Percentiles rank a stretch among this genome's conserved stretches.
phyloP scores from a whole-genome alignment of 2,113 vertebrate species.

The Lichenostomus cassidix region DNA sequence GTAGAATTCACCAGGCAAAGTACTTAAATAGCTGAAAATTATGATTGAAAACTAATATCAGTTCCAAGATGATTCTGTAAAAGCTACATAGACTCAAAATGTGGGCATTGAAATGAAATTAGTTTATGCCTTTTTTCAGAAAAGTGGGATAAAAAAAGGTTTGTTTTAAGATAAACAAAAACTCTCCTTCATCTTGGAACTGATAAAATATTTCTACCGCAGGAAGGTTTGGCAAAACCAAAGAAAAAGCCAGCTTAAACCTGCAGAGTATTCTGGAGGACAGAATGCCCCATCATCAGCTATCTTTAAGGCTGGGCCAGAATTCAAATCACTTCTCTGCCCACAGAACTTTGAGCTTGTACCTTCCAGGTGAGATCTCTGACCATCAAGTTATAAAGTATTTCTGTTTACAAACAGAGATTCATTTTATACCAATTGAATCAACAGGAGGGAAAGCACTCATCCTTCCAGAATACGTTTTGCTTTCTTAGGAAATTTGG shows the following conservation, averaged over 20 bases:
- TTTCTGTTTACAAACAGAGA: background rate
- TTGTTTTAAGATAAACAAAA: background rate
- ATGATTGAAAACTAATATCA: background rate
- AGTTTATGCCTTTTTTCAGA: background rate
- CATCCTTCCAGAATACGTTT: background rate
- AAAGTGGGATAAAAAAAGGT: fast-evolving
- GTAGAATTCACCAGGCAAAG: background rate
- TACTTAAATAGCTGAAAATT: background rate
- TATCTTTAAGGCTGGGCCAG: background rate
- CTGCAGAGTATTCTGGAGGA: background rate
- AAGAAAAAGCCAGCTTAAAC: background rate
- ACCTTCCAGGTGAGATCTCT: background rate
- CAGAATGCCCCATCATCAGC: background rate
- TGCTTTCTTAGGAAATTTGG: background rate
- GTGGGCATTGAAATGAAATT: background rate
- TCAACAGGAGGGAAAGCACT: background rate
- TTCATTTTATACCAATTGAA: background rate
- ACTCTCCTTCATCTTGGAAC: background rate
- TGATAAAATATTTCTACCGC: background rate
- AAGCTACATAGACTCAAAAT: background rate
- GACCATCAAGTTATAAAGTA: background rate
- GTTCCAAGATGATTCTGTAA: background rate
- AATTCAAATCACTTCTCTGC: background rate
- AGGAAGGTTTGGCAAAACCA: background rate
- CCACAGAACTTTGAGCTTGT: background rate